A percentile compares a stretch with the other conserved stretches of the same genome.
Conservation (phyloP, 2,113 vertebrate genomes). For the Nyctereutes procyonoides region DNA sequence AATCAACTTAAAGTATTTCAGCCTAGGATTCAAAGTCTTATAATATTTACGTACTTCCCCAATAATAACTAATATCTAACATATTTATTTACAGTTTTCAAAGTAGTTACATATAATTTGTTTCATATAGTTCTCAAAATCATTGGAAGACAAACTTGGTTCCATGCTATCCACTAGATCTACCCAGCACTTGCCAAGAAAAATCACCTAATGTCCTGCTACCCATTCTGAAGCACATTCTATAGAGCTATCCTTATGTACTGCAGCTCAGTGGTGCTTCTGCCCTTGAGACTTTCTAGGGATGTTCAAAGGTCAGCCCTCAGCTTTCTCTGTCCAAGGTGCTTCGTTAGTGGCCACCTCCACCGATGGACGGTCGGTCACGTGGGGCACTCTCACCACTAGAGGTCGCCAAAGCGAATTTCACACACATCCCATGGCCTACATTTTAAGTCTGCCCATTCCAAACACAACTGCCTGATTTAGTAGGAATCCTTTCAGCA, state of each 20-base stretch:
- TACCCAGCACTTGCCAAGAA: neutral
- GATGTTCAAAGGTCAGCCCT: neutral
- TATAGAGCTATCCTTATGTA: neutral
- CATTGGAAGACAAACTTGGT: neutral
- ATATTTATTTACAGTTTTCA: neutral
- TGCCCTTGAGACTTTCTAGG: neutral
- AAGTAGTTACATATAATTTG: neutral
- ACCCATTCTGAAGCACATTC: neutral
- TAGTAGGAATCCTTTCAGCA: neutral
- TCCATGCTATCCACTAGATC: neutral
- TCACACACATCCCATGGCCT: neutral
- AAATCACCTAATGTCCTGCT: neutral
- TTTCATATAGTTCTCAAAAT: constrained; percentile 21
- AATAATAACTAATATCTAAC: neutral
- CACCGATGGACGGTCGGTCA: neutral
- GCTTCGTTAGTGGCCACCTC: constrained; percentile 5
- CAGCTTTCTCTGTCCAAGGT: constrained; percentile 64
- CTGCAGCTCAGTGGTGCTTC: neutral
- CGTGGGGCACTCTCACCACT: neutral
- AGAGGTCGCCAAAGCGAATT: constrained; percentile 31
- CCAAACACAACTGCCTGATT: neutral
- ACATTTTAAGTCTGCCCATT: neutral
- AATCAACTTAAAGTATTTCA: neutral
- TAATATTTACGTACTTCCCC: neutral
- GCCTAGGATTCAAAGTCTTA: neutral